Conservation (phyloP, 1,140 invertebrate genomes). For the Heliconius eleuchia region DNA sequence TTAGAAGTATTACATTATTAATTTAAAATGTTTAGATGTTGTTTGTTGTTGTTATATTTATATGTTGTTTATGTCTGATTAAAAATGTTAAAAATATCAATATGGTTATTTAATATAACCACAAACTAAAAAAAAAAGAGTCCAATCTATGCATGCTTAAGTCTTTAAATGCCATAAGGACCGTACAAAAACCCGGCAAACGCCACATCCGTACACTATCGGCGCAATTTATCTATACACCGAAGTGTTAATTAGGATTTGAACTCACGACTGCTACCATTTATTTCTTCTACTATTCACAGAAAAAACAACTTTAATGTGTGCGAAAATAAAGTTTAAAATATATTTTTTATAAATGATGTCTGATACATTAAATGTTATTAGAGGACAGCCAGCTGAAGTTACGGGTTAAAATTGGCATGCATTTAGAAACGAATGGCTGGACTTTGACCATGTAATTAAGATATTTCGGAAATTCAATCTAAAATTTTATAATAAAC, state of each 20-base stretch:
- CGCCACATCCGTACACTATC: conserved; percentile 60
- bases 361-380: conserved; percentile 67
- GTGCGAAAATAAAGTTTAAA: not conserved
- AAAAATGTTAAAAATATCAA: no score
- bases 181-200: conserved; percentile 52
- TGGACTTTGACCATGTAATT: conserved; percentile 57
- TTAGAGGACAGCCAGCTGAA: conserved; percentile 65
- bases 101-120: no score
- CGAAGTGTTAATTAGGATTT: conserved; percentile 76
- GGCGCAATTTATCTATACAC: conserved; percentile 72
- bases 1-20: no score
- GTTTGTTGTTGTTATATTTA: no score
- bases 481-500: not conserved
- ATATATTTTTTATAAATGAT: conserved; percentile 39
- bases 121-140: not conserved
- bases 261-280: conserved; percentile 74
- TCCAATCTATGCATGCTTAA: not conserved
- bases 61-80: no score
- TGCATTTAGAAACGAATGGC: conserved; percentile 64
- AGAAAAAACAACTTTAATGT: conserved; percentile 42
- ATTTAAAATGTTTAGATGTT: no score
- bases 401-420: conserved; percentile 71
- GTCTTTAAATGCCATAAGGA: conserved; percentile 28
- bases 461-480: conserved; percentile 50
- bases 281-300: conserved; percentile 41